These are phyloP conservation scores for Agonopterix subpropinquella DNA, from an alignment of 2,888 invertebrate genomes.

Conservation along the genomic window DNA sequence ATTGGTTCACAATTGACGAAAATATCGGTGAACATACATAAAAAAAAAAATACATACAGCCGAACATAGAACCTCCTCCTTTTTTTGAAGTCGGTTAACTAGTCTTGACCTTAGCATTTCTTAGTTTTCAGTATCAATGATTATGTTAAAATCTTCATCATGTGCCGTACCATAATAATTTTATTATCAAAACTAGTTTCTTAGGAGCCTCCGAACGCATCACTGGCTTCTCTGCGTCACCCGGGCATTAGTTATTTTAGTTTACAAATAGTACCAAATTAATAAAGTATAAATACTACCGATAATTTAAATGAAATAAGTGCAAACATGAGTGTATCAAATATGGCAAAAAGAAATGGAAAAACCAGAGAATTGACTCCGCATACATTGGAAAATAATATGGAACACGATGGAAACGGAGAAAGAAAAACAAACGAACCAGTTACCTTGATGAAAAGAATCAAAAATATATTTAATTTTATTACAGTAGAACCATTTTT, in stretches of 20 bases:
- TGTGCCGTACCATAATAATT: slow-evolving; percentile 10
- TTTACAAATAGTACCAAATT: slow-evolving; percentile 23
- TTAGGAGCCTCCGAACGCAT: slow-evolving; percentile 13
- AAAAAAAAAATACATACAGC: too few species aligned
- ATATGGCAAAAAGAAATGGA: too few species aligned
- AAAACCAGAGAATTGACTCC: too few species aligned
- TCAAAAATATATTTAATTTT: slow-evolving; percentile 17
- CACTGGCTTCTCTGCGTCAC: not conserved
- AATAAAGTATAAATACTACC: not conserved
- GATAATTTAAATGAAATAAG: too few species aligned
- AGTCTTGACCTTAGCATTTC: not conserved
- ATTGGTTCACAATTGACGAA: too few species aligned
- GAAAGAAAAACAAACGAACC: slow-evolving; percentile 11
- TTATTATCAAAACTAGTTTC: slow-evolving; percentile 28
- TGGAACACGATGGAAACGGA: slow-evolving; percentile 12
- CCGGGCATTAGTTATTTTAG: slow-evolving; percentile 20
- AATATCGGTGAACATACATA: too few species aligned
- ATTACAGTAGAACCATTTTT: slow-evolving; percentile 80
- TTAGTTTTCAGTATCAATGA: too few species aligned
- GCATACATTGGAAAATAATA: not conserved
- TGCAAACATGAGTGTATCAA: too few species aligned
- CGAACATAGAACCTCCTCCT: too few species aligned
- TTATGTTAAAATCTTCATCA: not conserved
- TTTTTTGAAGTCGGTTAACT: too few species aligned
- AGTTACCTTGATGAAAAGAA: slow-evolving; percentile 6